A percentile compares a stretch with the other conserved stretches of the same genome.
Conservation (phyloP, 2,888 invertebrate genomes). For the Philaethria dido region DNA sequence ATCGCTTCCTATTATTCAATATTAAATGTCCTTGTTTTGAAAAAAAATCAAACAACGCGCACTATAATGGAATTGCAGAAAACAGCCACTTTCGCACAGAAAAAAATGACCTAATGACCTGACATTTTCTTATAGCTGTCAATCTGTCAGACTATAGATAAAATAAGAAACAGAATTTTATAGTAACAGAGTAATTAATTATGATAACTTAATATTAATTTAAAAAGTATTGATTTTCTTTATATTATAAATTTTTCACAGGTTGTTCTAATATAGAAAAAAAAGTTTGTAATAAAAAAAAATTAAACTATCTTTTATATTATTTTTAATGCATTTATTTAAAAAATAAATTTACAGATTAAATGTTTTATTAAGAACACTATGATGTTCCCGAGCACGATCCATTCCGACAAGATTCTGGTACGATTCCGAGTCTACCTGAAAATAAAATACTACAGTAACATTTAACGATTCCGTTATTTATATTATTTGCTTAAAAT, state of each 20-base stretch:
- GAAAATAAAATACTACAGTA: conserved; percentile 55
- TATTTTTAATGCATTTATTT: background rate
- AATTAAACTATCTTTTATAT: conserved; percentile 8
- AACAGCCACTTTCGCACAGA: conserved; percentile 31
- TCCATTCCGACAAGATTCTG: conserved; percentile 47
- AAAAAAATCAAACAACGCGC: conserved; percentile 42
- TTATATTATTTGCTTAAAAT: conserved; percentile 19
- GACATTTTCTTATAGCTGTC: conserved; percentile 32
- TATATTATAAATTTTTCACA: too few relatives aligned
- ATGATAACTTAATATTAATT: too few relatives aligned
- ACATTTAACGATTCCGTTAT: conserved; percentile 3
- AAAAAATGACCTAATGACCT: conserved; percentile 28
- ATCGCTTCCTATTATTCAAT: background rate
- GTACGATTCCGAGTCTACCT: conserved; percentile 66
- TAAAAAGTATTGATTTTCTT: too few relatives aligned
- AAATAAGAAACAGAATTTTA: conserved; percentile 1
- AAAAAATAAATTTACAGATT: conserved; percentile 51
- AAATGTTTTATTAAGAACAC: conserved; percentile 55
- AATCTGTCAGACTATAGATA: conserved; percentile 2
- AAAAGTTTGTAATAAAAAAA: too few relatives aligned
- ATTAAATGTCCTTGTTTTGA: conserved; percentile 10
- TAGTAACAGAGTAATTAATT: too few relatives aligned
- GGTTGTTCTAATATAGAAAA: too few relatives aligned
- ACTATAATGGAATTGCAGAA: conserved; percentile 46
- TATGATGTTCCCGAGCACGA: conserved; percentile 47